Percentiles rank a stretch among this genome's conserved stretches.
Conservation (phyloP, 92 coral and sea anemone species). For the Scolanthus callimorphus region DNA sequence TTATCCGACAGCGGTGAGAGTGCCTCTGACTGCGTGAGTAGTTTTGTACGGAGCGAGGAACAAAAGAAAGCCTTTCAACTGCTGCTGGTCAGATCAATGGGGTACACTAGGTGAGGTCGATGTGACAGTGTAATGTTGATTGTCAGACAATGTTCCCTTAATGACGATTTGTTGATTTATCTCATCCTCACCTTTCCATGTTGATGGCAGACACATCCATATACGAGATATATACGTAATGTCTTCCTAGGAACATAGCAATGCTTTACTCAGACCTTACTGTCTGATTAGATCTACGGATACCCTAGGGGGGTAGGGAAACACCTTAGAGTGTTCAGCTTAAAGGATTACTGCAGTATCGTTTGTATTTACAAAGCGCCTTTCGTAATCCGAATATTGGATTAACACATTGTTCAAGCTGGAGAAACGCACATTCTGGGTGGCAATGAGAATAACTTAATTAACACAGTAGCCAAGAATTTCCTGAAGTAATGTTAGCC, state of each 20-base stretch:
- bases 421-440: no score
- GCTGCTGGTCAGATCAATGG: constrained; percentile 57
- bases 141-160: constrained; percentile 91
- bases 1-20: constrained; percentile 16
- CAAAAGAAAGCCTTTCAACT: constrained; percentile 63
- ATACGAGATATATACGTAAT: constrained; percentile 55
- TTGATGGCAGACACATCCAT: constrained; percentile 80
- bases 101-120: constrained; percentile 78
- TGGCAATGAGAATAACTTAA: background rate
- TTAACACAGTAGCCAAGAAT: background rate
- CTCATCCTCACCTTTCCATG: constrained; percentile 84
- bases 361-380: constrained; percentile 9
- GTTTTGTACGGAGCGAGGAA: constrained; percentile 25
- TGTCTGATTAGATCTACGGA: no score
- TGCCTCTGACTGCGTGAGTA: constrained; percentile 5
- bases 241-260: no score
- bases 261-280: no score
- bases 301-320: no score
- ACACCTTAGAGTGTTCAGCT: constrained; percentile 31
- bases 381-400: constrained; percentile 44
- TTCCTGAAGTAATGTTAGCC: no score
- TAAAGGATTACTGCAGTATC: constrained; percentile 11
- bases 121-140: constrained; percentile 84
- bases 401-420: constrained; percentile 16
- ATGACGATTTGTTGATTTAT: constrained; percentile 94